Conservation (phyloP, 2,888 invertebrate genomes). For the Amphimallon solstitiale region DNA sequence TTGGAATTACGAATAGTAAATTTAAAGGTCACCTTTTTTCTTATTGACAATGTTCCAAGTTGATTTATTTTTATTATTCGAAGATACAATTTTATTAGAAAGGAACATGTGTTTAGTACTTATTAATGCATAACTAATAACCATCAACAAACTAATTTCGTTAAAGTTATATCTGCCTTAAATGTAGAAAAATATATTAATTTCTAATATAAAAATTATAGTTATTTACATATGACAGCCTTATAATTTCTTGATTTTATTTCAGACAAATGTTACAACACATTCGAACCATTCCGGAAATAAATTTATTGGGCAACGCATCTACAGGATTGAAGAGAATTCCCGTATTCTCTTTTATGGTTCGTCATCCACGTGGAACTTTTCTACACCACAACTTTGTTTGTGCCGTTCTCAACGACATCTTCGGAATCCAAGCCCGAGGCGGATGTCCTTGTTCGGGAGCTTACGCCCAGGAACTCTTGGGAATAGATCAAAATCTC, state of each 20-base stretch:
- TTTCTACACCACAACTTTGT: constrained; percentile 92
- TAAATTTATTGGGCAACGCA: constrained; percentile 79
- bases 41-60: too few relatives aligned
- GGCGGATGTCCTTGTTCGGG: constrained; percentile 85
- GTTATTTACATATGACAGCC: too few relatives aligned
- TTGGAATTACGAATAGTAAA: too few relatives aligned
- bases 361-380: constrained; percentile 81
- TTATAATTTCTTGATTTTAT: constrained; percentile 50
- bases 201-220: too few relatives aligned
- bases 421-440: constrained; percentile 89
- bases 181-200: too few relatives aligned
- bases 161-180: too few relatives aligned
- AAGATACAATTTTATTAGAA: too few relatives aligned
- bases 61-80: too few relatives aligned
- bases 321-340: constrained; percentile 75
- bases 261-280: constrained; percentile 82
- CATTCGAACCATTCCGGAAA: constrained; percentile 80
- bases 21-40: too few relatives aligned
- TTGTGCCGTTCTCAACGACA: constrained; percentile 86
- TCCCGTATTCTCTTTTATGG: constrained; percentile 87
- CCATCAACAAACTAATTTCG: too few relatives aligned
- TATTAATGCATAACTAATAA: too few relatives aligned
- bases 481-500: constrained; percentile 83
- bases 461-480: constrained; percentile 84
- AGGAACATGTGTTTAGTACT: too few relatives aligned